Percentiles rank a stretch among this genome's conserved stretches.
phyloP scores from a whole-genome alignment of 92 coral and sea anemone species.

The Phenganax stokvisi region DNA sequence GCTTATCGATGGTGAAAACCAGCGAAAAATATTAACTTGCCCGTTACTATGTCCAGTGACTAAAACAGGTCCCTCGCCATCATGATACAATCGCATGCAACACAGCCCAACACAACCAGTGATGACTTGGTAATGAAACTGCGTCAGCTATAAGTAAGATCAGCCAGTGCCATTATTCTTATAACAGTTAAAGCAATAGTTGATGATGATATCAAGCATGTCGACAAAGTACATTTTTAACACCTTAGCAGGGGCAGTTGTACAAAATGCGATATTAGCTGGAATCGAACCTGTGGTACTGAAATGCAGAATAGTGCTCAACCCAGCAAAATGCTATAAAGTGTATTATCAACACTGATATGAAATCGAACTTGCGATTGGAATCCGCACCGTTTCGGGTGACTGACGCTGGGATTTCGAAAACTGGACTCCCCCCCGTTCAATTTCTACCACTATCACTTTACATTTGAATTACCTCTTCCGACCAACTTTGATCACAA shows the following conservation, averaged over 20 bases:
- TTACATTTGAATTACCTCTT: slow-evolving; percentile 51
- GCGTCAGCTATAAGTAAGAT: slow-evolving; percentile 51
- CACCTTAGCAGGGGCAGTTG: too few relatives aligned
- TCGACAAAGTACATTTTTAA: background rate
- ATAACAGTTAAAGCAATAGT: background rate
- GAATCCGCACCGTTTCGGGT: background rate
- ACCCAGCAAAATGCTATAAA: too few relatives aligned
- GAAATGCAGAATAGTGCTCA: too few relatives aligned
- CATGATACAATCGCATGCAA: slow-evolving; percentile 39
- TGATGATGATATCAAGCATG: background rate
- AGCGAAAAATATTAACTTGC: slow-evolving; percentile 56
- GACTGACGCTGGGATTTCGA: background rate
- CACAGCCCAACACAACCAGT: slow-evolving; percentile 38
- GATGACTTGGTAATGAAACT: slow-evolving; percentile 56
- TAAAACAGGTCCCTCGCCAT: slow-evolving; percentile 76
- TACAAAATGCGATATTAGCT: too few relatives aligned
- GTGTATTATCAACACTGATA: too few relatives aligned
- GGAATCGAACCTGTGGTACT: too few relatives aligned
- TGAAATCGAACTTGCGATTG: background rate
- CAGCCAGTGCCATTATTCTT: background rate
- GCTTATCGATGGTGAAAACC: slow-evolving; percentile 60
- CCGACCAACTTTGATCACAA: slow-evolving; percentile 58
- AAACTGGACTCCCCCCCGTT: background rate
- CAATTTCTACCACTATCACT: background rate
- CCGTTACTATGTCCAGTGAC: slow-evolving; percentile 71